These are phyloP conservation scores for Uropetala carovei DNA, from an alignment of 2,888 invertebrate genomes.

Conservation along the genomic window DNA sequence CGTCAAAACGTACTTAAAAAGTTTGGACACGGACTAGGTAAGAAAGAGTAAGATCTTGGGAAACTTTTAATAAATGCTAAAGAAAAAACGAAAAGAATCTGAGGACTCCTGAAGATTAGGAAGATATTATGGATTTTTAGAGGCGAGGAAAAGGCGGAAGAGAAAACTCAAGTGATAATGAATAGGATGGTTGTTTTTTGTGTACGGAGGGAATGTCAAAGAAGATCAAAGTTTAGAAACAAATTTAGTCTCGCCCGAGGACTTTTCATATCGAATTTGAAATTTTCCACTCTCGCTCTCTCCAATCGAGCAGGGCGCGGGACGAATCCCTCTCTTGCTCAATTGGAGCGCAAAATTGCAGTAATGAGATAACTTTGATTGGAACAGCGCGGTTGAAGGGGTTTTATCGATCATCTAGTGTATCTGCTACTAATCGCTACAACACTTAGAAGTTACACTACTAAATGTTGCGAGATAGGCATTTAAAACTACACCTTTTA, in stretches of 20 bases:
- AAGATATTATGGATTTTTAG: not conserved
- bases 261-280: not conserved
- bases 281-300: not conserved
- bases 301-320: not conserved
- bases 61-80: not conserved
- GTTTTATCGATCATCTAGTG: not conserved
- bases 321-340: not conserved
- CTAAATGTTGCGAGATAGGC: too few relatives aligned
- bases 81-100: not conserved
- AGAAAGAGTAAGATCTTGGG: not conserved
- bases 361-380: slow-evolving; percentile 32
- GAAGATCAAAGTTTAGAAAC: not conserved
- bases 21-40: too few relatives aligned
- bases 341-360: slow-evolving; percentile 3
- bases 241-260: not conserved
- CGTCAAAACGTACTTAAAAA: too few relatives aligned
- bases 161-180: not conserved
- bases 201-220: not conserved
- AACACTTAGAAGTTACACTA: too few relatives aligned
- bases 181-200: not conserved
- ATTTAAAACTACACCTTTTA: too few relatives aligned
- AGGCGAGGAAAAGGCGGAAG: not conserved
- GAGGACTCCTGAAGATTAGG: not conserved
- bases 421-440: too few relatives aligned
- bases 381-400: not conserved